phyloP scores from a whole-genome alignment of 1,140 invertebrate genomes.

The Halesus radiatus region DNA sequence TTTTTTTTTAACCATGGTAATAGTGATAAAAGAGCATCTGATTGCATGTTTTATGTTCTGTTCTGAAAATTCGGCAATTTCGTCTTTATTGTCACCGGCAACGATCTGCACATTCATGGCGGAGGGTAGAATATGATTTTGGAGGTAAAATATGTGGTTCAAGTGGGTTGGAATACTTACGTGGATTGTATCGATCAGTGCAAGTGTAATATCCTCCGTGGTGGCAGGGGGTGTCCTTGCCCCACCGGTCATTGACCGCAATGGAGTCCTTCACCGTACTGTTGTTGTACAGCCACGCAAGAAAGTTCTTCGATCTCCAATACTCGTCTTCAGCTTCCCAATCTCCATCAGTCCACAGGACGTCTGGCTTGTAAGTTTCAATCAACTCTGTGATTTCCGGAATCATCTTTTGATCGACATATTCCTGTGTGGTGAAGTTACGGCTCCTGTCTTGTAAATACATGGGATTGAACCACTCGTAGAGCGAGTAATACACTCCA shows the following conservation, averaged over 20 bases:
- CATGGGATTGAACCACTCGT: slow-evolving; percentile 93
- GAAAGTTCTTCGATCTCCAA: slow-evolving; percentile 84
- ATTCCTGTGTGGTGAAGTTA: slow-evolving; percentile 77
- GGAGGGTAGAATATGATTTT: too few relatives aligned
- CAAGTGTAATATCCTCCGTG: slow-evolving; percentile 93
- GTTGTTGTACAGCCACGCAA: slow-evolving; percentile 96
- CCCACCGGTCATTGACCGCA: slow-evolving; percentile 92
- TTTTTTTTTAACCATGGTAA: too few relatives aligned
- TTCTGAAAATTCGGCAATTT: too few relatives aligned
- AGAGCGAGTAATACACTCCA: slow-evolving; percentile 91
- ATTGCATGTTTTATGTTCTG: too few relatives aligned
- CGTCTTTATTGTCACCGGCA: too few relatives aligned
- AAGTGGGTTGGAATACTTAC: too few relatives aligned
- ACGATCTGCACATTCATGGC: too few relatives aligned
- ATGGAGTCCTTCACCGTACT: slow-evolving; percentile 92
- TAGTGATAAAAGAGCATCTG: too few relatives aligned
- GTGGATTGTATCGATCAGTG: slow-evolving; percentile 89
- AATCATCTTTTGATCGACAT: slow-evolving; percentile 78
- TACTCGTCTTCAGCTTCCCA: slow-evolving; percentile 87
- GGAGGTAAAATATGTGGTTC: too few relatives aligned
- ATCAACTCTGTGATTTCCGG: slow-evolving; percentile 84
- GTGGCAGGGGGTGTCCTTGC: slow-evolving; percentile 81
- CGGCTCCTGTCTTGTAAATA: slow-evolving; percentile 82
- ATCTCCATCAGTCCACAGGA: slow-evolving; percentile 96
- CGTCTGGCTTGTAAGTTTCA: slow-evolving; percentile 85